Base-by-base conservation (phyloP, 2,797 vertebrate genomes). In the Sparus aurata region DNA sequence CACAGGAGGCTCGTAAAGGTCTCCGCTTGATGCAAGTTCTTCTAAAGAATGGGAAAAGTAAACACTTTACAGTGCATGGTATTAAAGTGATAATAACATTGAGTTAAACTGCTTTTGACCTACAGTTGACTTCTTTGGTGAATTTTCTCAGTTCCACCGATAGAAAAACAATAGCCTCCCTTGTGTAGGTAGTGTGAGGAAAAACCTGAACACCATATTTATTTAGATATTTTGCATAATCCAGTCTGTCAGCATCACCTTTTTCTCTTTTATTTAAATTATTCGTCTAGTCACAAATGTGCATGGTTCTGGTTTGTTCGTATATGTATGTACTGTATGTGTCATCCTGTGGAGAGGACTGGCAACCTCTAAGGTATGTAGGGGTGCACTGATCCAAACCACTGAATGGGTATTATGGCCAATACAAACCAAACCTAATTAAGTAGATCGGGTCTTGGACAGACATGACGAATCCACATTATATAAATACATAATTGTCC, bases 61-160 rank as follows among this genome's bases (percentile, higher is more conserved):
- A 72, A 50, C 25, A 58, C n/a, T 62, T 52, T 65, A 57, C 45
- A 41, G 41, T 57, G 70, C 41, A 72, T 79, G 20, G 72, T 64
- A 49, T 69, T 43, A n/a, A n/a, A 41, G 13, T 57, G 15, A 66
- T 62, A 27, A 60, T 79, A 63, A 74, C 20, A 27, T 34, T 12
- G 45, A 38, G 52, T 27, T 60, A n/a, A 77, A 74, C 57, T 64
- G 27, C 25, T 62, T 72, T 65, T 69, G 53, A 75, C 38, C 58
- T 18, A 4, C 25, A 72, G 58, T 54, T 47, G 49, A 70, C 49
- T 59, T 27, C 49, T 50, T 57, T 41, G 23, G 27, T 50, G 23
- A 53, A 38, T 34, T 78, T 8, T 64, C 53, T 75, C 15, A 18
- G 30, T 60, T 65, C 55, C 30, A 59, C 61, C 34, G 30, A 60